phyloP scores from a whole-genome alignment of 2,888 invertebrate species.

The Morpho helenor region DNA sequence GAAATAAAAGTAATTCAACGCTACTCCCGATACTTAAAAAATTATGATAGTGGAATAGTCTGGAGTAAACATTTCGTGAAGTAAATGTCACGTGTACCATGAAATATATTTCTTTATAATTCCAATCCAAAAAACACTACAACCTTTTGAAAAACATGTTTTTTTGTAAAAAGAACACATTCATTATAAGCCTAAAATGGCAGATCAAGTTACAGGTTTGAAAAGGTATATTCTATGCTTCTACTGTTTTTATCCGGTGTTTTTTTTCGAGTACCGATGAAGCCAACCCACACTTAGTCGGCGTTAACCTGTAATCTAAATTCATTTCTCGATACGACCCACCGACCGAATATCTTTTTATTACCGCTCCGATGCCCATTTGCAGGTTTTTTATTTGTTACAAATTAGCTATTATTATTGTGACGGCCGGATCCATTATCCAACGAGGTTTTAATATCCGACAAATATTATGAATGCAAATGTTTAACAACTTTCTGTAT shows the following conservation, averaged over 20 bases:
- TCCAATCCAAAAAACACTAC: slow-evolving; percentile 14
- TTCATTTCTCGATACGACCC: slow-evolving; percentile 78
- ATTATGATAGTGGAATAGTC: not conserved
- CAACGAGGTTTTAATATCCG: slow-evolving; percentile 36
- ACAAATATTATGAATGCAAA: not conserved
- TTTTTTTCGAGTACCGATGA: slow-evolving; percentile 73
- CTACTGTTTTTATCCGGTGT: slow-evolving; percentile 45
- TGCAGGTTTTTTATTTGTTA: slow-evolving; percentile 71
- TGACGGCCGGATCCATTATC: slow-evolving; percentile 66
- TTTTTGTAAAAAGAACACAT: slow-evolving; percentile 51
- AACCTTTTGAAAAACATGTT: slow-evolving; percentile 19
- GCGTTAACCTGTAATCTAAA: slow-evolving; percentile 79
- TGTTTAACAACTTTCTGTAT: not conserved
- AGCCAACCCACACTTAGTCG: slow-evolving; percentile 74
- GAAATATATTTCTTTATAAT: slow-evolving; percentile 8
- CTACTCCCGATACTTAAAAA: not conserved
- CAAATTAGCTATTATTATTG: slow-evolving; percentile 75
- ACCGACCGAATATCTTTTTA: slow-evolving; percentile 75
- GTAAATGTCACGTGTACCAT: slow-evolving; percentile 13
- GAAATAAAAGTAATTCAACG: not conserved
- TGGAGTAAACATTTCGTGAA: not conserved
- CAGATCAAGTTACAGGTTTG: slow-evolving; percentile 44
- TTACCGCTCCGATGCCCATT: slow-evolving; percentile 74
- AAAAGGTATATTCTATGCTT: slow-evolving; percentile 31
- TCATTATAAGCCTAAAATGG: slow-evolving; percentile 54